These are phyloP conservation scores for Muscidifurax raptorellus DNA, from an alignment of 1,140 invertebrate genomes.

Conservation along the genomic window DNA sequence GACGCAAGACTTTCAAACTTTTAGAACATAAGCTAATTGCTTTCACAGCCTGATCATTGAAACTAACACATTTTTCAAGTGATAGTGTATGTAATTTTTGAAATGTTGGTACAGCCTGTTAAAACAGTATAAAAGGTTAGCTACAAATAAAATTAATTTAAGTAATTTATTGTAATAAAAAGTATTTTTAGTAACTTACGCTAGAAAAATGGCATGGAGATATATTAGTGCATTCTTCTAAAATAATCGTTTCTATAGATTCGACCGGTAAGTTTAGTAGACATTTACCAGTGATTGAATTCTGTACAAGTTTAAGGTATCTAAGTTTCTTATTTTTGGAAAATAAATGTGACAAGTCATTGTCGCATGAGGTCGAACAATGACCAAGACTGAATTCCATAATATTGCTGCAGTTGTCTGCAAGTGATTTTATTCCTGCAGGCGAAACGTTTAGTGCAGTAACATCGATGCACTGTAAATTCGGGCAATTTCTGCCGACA, in stretches of 20 bases:
- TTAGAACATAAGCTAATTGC: conserved; percentile 52
- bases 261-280: conserved; percentile 61
- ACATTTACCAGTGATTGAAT: conserved; percentile 63
- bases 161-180: background rate
- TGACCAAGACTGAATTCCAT: conserved; percentile 61
- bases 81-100: conserved; percentile 57
- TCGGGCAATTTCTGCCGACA: conserved; percentile 67
- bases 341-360: conserved; percentile 67
- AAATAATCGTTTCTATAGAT: conserved; percentile 61
- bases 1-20: conserved; percentile 54
- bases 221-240: conserved; percentile 59
- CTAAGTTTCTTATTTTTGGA: conserved; percentile 61
- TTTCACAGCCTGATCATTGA: conserved; percentile 53
- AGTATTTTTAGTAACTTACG: conserved; percentile 55
- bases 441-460: conserved; percentile 61
- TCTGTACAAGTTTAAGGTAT: conserved; percentile 58
- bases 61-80: conserved; percentile 53
- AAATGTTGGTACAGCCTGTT: conserved; percentile 59
- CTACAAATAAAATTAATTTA: background rate
- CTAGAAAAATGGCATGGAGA: conserved; percentile 55
- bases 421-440: conserved; percentile 64
- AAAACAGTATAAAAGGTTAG: background rate
- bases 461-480: conserved; percentile 66
- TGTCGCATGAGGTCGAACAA: conserved; percentile 62
- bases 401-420: conserved; percentile 62